These are phyloP conservation scores for Cacoxenus indagator DNA, from an alignment of 2,888 invertebrate species.

Conservation along the genomic window DNA sequence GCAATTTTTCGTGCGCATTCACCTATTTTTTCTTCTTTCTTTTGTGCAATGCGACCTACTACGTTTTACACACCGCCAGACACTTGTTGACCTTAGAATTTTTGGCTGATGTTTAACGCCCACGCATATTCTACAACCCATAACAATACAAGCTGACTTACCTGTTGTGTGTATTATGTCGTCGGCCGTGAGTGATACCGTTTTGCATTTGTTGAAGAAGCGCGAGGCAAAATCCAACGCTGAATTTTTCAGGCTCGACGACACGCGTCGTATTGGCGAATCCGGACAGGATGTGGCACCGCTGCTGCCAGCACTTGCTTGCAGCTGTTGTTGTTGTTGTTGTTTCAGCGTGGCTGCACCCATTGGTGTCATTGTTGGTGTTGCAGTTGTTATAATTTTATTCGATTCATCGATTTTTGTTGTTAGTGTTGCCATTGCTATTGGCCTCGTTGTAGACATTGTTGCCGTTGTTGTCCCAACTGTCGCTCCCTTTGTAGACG, in stretches of 20 bases:
- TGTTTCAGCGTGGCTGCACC: constrained; percentile 35
- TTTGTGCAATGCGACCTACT: neutral
- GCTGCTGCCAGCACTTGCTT: constrained; percentile 25
- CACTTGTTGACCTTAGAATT: constrained; percentile 52
- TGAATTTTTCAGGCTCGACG: constrained; percentile 66
- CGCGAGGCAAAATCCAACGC: constrained; percentile 71
- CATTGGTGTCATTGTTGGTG: constrained; percentile 35
- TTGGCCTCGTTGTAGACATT: neutral
- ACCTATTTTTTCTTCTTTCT: neutral
- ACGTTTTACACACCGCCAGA: constrained; percentile 30
- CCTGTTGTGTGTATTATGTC: constrained; percentile 90
- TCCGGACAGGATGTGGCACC: constrained; percentile 63
- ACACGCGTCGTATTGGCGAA: constrained; percentile 68
- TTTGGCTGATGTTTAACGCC: constrained; percentile 4
- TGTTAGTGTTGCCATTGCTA: constrained; percentile 44
- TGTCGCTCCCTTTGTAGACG: constrained; percentile 4
- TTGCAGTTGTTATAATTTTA: constrained; percentile 43
- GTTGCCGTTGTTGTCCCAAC: constrained; percentile 8
- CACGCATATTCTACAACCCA: neutral
- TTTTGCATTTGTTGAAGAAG: constrained; percentile 86
- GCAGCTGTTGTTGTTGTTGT: constrained; percentile 19
- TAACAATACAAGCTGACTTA: constrained; percentile 69
- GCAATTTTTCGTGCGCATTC: neutral
- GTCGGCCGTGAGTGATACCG: constrained; percentile 88
- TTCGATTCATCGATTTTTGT: constrained; percentile 45